Evolutionary conservation across 2,888 invertebrate genomes (phyloP).

Genomic region (Acleris holmiana): DNA sequence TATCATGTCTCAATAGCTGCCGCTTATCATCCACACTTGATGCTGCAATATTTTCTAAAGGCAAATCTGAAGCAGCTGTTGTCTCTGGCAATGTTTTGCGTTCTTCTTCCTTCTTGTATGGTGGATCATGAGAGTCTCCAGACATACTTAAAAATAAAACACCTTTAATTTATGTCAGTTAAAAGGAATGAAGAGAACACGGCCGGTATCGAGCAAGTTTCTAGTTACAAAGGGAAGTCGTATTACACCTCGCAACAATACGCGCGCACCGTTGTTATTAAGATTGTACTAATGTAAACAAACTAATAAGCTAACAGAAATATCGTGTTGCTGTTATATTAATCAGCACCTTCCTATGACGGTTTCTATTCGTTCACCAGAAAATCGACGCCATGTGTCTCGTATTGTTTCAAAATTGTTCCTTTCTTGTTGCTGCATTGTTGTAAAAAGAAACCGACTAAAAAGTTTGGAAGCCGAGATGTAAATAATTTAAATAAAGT

Average conservation of each 20-base stretch:
- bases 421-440: constrained; percentile 70
- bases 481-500: constrained; percentile 35
- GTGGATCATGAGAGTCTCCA: constrained; percentile 66
- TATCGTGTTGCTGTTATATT: constrained; percentile 41
- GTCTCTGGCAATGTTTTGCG: constrained; percentile 47
- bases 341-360: constrained; percentile 60
- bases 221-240: constrained; percentile 23
- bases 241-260: constrained; percentile 21
- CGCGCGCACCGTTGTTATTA: constrained; percentile 21
- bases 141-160: constrained; percentile 62
- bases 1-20: constrained; percentile 56
- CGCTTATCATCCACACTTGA: constrained; percentile 57
- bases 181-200: neutral
- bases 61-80: constrained; percentile 44
- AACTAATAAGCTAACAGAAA: constrained; percentile 15
- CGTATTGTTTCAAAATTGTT: constrained; percentile 75
- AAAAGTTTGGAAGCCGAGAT: constrained; percentile 54
- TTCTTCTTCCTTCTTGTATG: constrained; percentile 67
- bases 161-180: neutral
- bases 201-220: constrained; percentile 11
- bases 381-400: constrained; percentile 76
- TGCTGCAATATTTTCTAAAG: constrained; percentile 47
- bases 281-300: constrained; percentile 30
- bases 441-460: constrained; percentile 53
- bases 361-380: constrained; percentile 66